Base-by-base conservation (phyloP, 2,113 vertebrate genomes). In the Meles meles region DNA sequence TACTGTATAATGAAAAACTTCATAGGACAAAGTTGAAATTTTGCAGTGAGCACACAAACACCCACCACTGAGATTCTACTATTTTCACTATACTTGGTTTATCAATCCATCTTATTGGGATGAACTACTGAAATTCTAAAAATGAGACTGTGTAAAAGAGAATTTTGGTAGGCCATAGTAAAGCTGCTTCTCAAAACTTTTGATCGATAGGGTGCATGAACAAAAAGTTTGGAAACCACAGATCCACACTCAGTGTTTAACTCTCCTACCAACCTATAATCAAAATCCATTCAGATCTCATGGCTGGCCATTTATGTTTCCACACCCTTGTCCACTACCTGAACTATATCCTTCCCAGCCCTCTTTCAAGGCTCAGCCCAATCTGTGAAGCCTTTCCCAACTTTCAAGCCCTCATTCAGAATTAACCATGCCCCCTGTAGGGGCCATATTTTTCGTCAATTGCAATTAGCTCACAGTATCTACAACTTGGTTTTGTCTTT, bases 401-500 rank as follows among this genome's bases (percentile, higher is more conserved):
- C 31, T 74, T 82, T 83, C 49, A 71, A 27, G 59, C 10, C 65
- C 12, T 85, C 55, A 52, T 39, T 10, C 37, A 87, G 39, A 97
- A 89, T 79, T 74, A 91, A 88, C 31, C 29, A 97, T 59, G n/a
- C 6, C 31, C 39, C 39, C 14, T 14, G 23, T 3, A 88, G 27
- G 55, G 17, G 29, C 42, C 31, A 52, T 29, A 86, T 37, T 79
- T 81, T 72, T 83, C 20, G 72, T 59, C 42, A 72, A 13, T 20
- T 87, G 52, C n/a, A 83, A 92, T 87, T 84, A 81, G 42, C 5
- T 39, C 57, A 88, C 25, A 44, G 2, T 29, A 88, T n/a, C 55
- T 93, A 42, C 65, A 72, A 92, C 67, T 65, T 39, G 88, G 27
- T 87, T 96, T 96, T 93, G 27, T 47, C 49, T 74, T 95, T 96